These are phyloP conservation scores for Hypomecis punctinalis DNA, from an alignment of 2,888 invertebrate genomes.

Conservation along the genomic window DNA sequence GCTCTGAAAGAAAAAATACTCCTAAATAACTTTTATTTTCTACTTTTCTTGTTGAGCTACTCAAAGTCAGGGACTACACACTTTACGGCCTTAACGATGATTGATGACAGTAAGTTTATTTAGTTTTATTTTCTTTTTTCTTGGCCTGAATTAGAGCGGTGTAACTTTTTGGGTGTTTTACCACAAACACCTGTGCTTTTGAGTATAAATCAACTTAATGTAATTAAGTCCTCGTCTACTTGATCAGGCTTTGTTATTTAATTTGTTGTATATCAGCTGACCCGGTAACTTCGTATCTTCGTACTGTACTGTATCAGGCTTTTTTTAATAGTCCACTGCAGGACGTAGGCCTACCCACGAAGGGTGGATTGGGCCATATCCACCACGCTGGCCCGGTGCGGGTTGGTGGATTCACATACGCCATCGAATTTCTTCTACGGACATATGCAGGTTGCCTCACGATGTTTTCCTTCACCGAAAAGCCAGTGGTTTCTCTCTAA, in stretches of 20 bases:
- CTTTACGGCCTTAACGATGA: constrained; percentile 27
- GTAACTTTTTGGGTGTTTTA: constrained; percentile 54
- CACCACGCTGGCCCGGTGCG: no score
- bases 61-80: constrained; percentile 26
- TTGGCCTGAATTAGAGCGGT: constrained; percentile 14
- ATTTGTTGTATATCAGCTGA: no score
- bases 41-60: constrained; percentile 22
- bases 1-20: neutral
- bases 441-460: no score
- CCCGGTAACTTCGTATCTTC: no score
- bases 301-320: no score
- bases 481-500: no score
- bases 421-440: no score
- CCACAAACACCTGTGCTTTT: constrained; percentile 29
- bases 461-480: no score
- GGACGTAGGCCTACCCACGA: no score
- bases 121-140: constrained; percentile 24
- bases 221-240: constrained; percentile 65
- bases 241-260: constrained; percentile 26
- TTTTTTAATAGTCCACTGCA: no score
- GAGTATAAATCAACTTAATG: constrained; percentile 21
- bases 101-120: constrained; percentile 28
- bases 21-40: constrained; percentile 6
- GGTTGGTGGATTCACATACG: no score
- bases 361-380: no score